Percentiles rank a stretch among this genome's conserved stretches.
Evolutionary conservation across 1,140 invertebrate genomes (phyloP).

Genomic region (Andrena cerasifolii): DNA sequence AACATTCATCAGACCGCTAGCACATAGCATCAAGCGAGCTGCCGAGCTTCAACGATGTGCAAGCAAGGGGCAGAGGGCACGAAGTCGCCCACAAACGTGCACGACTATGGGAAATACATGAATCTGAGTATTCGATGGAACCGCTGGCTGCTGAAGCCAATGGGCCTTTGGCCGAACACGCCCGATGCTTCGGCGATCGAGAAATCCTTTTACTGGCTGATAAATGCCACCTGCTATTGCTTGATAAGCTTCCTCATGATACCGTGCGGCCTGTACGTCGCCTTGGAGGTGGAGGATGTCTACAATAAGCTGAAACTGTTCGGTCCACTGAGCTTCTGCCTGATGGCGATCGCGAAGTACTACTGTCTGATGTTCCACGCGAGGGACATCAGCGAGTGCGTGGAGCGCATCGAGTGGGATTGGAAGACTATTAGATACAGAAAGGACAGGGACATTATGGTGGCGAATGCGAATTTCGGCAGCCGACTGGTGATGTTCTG

Average conservation of each 20-base stretch:
- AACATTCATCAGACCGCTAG: neutral
- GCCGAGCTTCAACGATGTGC: conserved; percentile 3
- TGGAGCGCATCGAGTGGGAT: conserved; percentile 67
- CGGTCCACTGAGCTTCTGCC: conserved; percentile 72
- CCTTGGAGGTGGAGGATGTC: conserved; percentile 61
- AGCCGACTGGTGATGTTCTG: conserved; percentile 35
- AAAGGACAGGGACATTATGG: conserved; percentile 45
- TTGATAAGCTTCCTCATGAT: conserved; percentile 48
- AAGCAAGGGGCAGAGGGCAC: neutral
- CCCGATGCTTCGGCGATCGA: neutral
- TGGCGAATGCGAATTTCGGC: conserved; percentile 41
- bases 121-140: conserved; percentile 49
- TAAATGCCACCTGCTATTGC: conserved; percentile 16
- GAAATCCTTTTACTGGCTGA: neutral
- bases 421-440: conserved; percentile 59
- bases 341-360: conserved; percentile 72
- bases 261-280: conserved; percentile 9
- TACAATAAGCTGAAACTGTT: conserved; percentile 66
- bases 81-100: neutral
- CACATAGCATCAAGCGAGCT: neutral
- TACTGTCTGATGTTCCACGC: conserved; percentile 58
- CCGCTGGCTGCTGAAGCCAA: conserved; percentile 52
- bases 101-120: neutral
- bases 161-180: conserved; percentile 55
- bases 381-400: conserved; percentile 64